Base-by-base conservation (phyloP, 2,888 invertebrate species). In the Microctonus brassicae region DNA sequence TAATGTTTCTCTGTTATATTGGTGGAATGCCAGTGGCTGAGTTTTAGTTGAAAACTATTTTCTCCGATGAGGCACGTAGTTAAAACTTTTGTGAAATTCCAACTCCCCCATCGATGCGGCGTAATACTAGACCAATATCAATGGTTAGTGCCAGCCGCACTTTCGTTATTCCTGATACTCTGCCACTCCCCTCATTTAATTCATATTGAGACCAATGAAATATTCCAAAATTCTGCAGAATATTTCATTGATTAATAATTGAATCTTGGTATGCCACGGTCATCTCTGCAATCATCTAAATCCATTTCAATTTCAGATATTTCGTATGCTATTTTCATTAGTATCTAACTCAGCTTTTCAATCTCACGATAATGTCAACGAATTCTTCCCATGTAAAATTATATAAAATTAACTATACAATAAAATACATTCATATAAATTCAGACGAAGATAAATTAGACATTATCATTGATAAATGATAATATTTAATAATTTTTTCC, bases 31-130 rank as follows among this genome's bases (percentile, higher is more conserved):
- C 76, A 60, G 73, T 72, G 75, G 75, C 57, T 34, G 70, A 55
- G 71, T 70, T 73, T 70, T 58, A 61, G 55, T 70, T 67, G 69
- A 62, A 78, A 83, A 84, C 82, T 84, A 82, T 85, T 82, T 82
- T 81, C 79, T 70, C 78, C 82, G 47, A 82, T 80, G 79, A 80
- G 81, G 79, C 47, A 72, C 78, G 70, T 81, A 73, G 82, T 82
- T 83, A 79, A 79, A 85, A 84, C 84, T 84, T 85, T 82, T 75
- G 70, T 79, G 79, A 81, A 80, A 83, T 82, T 78, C 78, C 74
- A 71, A n/a, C n/a, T 63, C 67, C 64, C 61, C 63, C 62, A 58
- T 61, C 47, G 26, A 20, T 67, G 69, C 17, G 47, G 47, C 20
- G 69, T 71, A 73, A 72, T 74, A 74, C 70, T 71, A 67, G 53